Evolutionary conservation across 2,113 vertebrate genomes (phyloP), one percentile per base, ranked within the genome.

Genomic region (Pollachius pollachius): DNA sequence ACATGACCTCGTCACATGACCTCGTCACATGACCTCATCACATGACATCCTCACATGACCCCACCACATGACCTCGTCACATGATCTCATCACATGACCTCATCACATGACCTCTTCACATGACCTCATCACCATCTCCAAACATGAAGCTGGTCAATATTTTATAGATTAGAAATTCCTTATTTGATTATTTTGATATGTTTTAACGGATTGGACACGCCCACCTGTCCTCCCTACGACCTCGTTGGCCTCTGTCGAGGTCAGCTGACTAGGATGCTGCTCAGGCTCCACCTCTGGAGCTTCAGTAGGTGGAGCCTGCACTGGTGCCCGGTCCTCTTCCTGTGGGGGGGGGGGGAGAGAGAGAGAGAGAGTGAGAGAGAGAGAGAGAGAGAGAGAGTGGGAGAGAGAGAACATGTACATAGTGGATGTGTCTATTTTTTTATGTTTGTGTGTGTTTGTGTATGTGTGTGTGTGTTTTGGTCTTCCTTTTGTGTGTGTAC

Each of bases 241-340:
- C n/a, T 83, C 70, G 52, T 1, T 75, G 68, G 73, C 13, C 6
- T 77, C 74, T 48, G 76, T 81, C 48, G 83, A 68, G 17, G 72
- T 83, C 52, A 74, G 68, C 48, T 89, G 89, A 82, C 93, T 91
- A 0, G 95, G 95, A 73, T 92, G 89, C 64, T 89, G 75, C 0
- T 89, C 68, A 0, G 67, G 72, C 68, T 94, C 93, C 63, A 52
- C 61, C 52, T 79, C 85, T 41, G 76, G 90, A 5, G 71, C 68
- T 18, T 88, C 54, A 12, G 93, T 94, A 75, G 94, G 94, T 4
- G 96, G 95, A 23, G 85, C 91, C 81, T 73, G 85, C 57, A 96
- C 89, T 16, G 96, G 94, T 76, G 65, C 21, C 15, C 78, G 84
- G 41, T 15, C 71, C 56, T 72, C 70, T n/a, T 71, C 68, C 64